Base-by-base conservation (phyloP, 2,888 invertebrate genomes). In the Silvanus unidentatus region DNA sequence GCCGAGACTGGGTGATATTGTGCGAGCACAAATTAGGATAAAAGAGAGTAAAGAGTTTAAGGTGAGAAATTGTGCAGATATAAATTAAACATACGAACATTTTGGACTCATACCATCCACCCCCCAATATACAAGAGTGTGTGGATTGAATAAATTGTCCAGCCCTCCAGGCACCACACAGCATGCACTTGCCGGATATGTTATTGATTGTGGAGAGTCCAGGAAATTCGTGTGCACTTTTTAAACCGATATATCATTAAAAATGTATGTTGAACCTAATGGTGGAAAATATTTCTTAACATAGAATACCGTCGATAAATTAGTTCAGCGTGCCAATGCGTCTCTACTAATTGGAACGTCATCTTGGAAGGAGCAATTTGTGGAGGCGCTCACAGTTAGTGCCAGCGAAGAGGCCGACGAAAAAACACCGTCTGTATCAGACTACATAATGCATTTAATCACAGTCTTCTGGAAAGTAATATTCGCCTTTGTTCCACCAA, bases 341-440 rank as follows among this genome's bases (percentile, higher is more conserved):
- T 95, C 97, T 12, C 80, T 97, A 52, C 82, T 97, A 52, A 83
- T 89, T 57, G 88, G 98, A 48, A 96, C 98, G 12, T 94, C 94
- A n/a, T 94, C 96, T 1, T 99, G 99, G 99, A 91, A 88, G 70
- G 99, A 99, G 67, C 99, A 99, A 74, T 99, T 99, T 70, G 78
- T 88, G 63, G 98, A 98, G 73, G 99, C 98, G 30, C 75, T 99
- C 53, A 94, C 94, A 35, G 96, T 98, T 41, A 90, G 85, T 65
- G 82, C 93, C 64, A 95, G 95, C 83, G 78, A 77, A 45, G 78
- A 76, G 29, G 76, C 72, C n/a, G 73, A 72, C 36, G 79, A 79
- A 42, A 79, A 86, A 67, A 77, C 85, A 55, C 96, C 93, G 11
- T 88, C 92, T 15, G 86, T 88, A 63, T 78, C 83, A 50, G 98